These are phyloP conservation scores for Drosophila yooni DNA, from an alignment of 2,888 invertebrate species.

Conservation along the genomic window DNA sequence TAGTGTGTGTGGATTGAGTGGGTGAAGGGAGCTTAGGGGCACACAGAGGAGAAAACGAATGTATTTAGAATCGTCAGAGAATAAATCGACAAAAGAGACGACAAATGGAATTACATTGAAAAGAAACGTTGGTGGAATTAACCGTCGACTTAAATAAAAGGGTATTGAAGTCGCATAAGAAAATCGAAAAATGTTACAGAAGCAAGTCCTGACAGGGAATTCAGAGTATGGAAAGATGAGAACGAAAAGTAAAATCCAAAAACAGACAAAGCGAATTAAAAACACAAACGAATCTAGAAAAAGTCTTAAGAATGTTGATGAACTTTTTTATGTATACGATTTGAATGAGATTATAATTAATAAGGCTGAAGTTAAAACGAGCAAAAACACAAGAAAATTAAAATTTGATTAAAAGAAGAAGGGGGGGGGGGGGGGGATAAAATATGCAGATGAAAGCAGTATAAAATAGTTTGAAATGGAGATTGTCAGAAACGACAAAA, in stretches of 20 bases:
- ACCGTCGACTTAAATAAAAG: conserved; percentile 16
- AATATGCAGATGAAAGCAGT: neutral
- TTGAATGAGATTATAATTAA: conserved; percentile 4
- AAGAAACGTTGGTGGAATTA: conserved; percentile 2
- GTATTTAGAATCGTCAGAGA: conserved; percentile 22
- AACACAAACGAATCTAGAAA: neutral
- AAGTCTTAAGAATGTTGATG: neutral
- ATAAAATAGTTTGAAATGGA: neutral
- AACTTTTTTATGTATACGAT: conserved; percentile 1
- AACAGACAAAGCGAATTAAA: neutral
- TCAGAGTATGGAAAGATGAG: neutral
- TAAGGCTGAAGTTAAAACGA: neutral
- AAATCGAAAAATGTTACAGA: neutral
- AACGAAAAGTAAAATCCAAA: neutral
- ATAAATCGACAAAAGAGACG: neutral
- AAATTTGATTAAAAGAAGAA: neutral
- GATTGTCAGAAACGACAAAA: neutral
- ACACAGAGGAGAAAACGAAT: conserved; percentile 9
- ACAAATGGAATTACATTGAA: conserved; percentile 11
- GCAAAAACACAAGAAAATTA: neutral
- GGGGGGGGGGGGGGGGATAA: neutral
- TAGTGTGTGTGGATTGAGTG: neutral
- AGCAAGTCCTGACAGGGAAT: neutral
- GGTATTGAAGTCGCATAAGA: conserved; percentile 8
- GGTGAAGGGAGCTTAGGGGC: neutral